phyloP scores from a whole-genome alignment of 35 echinoderm and acorn worm genomes.

The Patiria miniata region DNA sequence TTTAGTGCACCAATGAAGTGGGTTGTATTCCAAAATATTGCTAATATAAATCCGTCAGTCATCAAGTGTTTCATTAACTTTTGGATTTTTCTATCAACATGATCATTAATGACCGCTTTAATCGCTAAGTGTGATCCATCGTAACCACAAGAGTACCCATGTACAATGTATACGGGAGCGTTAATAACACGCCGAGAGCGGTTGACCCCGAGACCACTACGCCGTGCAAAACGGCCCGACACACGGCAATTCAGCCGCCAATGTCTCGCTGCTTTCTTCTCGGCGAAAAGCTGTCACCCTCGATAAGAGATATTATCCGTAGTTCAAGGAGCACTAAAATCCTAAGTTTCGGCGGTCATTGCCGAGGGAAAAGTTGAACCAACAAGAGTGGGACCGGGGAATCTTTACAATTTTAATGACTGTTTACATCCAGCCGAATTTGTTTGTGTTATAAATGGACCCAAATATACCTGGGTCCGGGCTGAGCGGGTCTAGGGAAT shows the following conservation, averaged over 20 bases:
- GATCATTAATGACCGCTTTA: too few species aligned
- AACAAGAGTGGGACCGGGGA: not conserved
- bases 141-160: not conserved
- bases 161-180: not conserved
- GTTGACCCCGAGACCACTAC: not conserved
- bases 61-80: too few species aligned
- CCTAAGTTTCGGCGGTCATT: slow-evolving; percentile 9
- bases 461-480: not conserved
- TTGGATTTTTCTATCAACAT: too few species aligned
- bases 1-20: too few species aligned
- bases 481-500: not conserved
- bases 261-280: not conserved
- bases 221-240: slow-evolving; percentile 7
- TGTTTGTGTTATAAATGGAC: slow-evolving; percentile 24
- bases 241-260: not conserved
- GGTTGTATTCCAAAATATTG: too few species aligned
- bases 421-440: slow-evolving; percentile 23
- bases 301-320: slow-evolving; percentile 13
- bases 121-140: not conserved
- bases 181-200: slow-evolving; percentile 9
- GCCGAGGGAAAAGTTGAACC: not conserved
- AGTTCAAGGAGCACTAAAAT: not conserved
- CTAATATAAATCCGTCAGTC: too few species aligned
- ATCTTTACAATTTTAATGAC: slow-evolving; percentile 30
- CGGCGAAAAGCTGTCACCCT: not conserved